phyloP scores from a whole-genome alignment of 1,140 invertebrate species.

The Psilanteris sp. region DNA sequence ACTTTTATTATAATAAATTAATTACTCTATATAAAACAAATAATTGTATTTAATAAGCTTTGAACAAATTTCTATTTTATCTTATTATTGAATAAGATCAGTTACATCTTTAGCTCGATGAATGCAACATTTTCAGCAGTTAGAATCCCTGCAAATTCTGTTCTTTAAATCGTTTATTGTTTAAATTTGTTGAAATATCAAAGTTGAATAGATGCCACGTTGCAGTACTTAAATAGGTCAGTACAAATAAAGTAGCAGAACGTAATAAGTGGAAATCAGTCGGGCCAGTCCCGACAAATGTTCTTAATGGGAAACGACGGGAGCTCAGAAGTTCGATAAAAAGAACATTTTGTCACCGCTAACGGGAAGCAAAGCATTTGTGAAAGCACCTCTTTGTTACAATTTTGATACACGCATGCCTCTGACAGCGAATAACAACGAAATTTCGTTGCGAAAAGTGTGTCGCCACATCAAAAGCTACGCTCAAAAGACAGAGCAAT shows the following conservation, averaged over 20 bases:
- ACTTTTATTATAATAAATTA: no score
- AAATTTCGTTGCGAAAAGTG: slow-evolving; percentile 16
- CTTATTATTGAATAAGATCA: no score
- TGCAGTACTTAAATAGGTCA: slow-evolving; percentile 3
- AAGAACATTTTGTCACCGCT: slow-evolving; percentile 21
- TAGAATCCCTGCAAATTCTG: no score
- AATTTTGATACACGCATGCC: slow-evolving; percentile 40
- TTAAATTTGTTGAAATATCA: no score
- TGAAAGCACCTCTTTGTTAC: slow-evolving; percentile 51
- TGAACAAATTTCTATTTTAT: no score
- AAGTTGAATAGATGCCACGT: no score
- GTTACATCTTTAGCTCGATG: no score
- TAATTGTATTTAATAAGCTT: no score
- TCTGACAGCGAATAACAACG: slow-evolving; percentile 20
- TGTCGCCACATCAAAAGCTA: slow-evolving; percentile 14
- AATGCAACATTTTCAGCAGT: no score
- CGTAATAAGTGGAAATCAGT: slow-evolving; percentile 35
- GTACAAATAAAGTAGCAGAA: slow-evolving; percentile 19
- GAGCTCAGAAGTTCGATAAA: slow-evolving; percentile 33
- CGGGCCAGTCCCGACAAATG: slow-evolving; percentile 8
- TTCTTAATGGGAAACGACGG: slow-evolving; percentile 33
- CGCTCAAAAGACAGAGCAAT: slow-evolving; percentile 2
- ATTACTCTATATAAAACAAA: no score
- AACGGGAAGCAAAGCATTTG: slow-evolving; percentile 10
- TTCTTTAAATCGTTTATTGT: no score